Conservation (phyloP, 2,888 invertebrate genomes). For the Taphrorychus bicolor region DNA sequence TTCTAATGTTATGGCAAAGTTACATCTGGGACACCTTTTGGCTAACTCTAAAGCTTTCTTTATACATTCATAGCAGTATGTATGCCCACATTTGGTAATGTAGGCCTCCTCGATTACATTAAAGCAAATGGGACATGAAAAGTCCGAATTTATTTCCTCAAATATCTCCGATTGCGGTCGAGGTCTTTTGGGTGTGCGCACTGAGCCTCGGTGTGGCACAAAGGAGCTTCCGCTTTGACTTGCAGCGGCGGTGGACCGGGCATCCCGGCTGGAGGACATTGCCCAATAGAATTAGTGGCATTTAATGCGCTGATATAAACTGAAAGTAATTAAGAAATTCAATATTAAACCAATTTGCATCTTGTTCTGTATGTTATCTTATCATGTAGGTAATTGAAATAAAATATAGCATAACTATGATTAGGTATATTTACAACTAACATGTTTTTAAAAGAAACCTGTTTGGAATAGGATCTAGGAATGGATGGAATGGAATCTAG, state of each 20-base stretch:
- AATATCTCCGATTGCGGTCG: constrained; percentile 63
- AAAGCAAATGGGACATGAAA: constrained; percentile 85
- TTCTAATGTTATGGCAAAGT: constrained; percentile 70
- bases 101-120: constrained; percentile 88
- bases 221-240: constrained; percentile 57
- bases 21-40: constrained; percentile 57
- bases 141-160: constrained; percentile 73
- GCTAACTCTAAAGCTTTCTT: constrained; percentile 69
- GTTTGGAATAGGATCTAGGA: too few relatives aligned
- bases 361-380: too few relatives aligned
- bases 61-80: constrained; percentile 88
- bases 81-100: constrained; percentile 92
- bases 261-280: constrained; percentile 54
- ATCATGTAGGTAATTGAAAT: too few relatives aligned
- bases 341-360: neutral
- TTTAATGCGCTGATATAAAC: neutral
- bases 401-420: too few relatives aligned
- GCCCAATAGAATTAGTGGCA: neutral
- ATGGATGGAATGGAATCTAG: too few relatives aligned
- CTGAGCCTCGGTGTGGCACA: constrained; percentile 57
- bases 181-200: constrained; percentile 62
- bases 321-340: neutral
- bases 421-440: too few relatives aligned
- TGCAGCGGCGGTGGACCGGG: constrained; percentile 60
- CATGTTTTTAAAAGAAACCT: too few relatives aligned